A percentile compares a stretch with the other conserved stretches of the same genome.
These are phyloP conservation scores for Corella eumyota DNA, from an alignment of 23 tunicate species.

Conservation along the genomic window DNA sequence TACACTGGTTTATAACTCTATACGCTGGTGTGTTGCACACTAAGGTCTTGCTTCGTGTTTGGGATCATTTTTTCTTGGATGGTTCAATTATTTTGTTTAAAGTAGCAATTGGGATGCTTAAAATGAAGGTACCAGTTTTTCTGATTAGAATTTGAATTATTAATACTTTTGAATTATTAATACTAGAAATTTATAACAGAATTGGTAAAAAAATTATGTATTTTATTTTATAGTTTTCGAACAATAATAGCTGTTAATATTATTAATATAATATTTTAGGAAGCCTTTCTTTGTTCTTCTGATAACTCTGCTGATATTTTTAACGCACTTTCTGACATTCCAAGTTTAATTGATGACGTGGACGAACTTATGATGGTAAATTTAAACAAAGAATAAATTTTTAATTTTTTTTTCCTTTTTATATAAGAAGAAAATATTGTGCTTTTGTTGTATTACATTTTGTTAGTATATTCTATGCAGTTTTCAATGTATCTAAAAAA, in stretches of 20 bases:
- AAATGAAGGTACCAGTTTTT: constrained; percentile 14
- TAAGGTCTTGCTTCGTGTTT: constrained; percentile 63
- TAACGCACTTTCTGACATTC: constrained; percentile 58
- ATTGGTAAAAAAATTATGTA: no score
- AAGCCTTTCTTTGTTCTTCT: neutral
- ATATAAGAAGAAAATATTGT: no score
- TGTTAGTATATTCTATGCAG: no score
- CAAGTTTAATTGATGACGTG: constrained; percentile 52
- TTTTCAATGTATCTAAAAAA: no score
- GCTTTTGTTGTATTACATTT: no score
- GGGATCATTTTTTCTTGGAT: constrained; percentile 78
- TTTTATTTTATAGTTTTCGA: neutral
- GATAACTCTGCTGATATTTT: constrained; percentile 74
- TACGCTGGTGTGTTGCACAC: constrained; percentile 80
- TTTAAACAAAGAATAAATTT: neutral
- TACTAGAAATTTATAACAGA: no score
- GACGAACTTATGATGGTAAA: constrained; percentile 25
- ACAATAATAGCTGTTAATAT: constrained; percentile 1
- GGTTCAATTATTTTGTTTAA: constrained; percentile 69
- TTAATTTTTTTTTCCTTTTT: neutral
- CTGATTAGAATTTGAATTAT: neutral
- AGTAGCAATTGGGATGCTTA: constrained; percentile 67
- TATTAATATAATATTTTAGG: no score
- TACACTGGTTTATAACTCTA: constrained; percentile 73
- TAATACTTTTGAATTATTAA: no score